phyloP scores from a whole-genome alignment of 2,113 vertebrate genomes.

The Peromyscus californicus region DNA sequence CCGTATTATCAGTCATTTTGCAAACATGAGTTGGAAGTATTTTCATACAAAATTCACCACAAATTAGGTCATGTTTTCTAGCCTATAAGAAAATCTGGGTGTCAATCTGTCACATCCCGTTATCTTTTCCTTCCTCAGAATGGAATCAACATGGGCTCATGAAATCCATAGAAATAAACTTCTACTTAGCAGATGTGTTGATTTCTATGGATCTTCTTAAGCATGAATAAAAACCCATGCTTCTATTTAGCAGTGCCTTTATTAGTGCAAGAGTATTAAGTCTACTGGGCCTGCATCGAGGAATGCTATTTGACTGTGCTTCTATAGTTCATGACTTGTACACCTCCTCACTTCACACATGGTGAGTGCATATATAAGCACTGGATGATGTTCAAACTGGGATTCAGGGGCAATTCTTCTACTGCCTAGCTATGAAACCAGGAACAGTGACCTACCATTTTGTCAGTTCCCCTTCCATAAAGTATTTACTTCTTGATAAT shows the following conservation, averaged over 20 bases:
- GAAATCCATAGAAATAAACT: no score
- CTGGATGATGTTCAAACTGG: not conserved
- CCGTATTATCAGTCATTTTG: slow-evolving; percentile 41
- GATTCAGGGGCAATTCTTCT: not conserved
- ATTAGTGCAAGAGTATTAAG: not conserved
- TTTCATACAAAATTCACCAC: slow-evolving; percentile 49
- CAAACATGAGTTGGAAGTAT: slow-evolving; percentile 52
- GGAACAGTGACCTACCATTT: not conserved
- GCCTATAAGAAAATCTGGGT: not conserved
- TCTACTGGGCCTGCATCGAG: not conserved
- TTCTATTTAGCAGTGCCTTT: not conserved
- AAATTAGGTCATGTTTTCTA: slow-evolving; percentile 44
- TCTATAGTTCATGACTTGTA: not conserved
- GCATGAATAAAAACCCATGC: not conserved
- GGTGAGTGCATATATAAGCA: not conserved
- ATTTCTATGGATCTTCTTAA: slow-evolving; percentile 23
- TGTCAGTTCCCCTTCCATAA: not conserved
- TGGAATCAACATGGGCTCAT: not conserved
- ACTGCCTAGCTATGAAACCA: slow-evolving; percentile 10
- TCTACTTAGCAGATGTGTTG: not conserved
- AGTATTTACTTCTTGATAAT: not conserved
- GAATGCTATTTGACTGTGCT: not conserved
- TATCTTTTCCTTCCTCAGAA: slow-evolving; percentile 2
- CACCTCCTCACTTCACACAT: not conserved
- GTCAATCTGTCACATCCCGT: not conserved